Conservation (phyloP, 2,888 invertebrate species). For the Ernsta delagoae region DNA sequence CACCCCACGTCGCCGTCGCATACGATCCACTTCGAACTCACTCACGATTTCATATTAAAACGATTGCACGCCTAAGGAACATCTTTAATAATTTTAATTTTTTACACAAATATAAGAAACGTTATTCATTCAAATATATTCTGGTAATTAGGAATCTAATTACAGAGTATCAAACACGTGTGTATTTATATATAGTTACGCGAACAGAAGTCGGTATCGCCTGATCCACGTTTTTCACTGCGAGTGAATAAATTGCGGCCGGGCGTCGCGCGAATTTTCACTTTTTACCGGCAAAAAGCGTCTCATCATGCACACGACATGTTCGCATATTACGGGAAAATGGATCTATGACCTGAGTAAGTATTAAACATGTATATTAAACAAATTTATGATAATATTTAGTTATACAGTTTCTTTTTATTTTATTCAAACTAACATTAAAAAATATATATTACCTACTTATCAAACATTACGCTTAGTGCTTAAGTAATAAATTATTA, state of each 20-base stretch:
- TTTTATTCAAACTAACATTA: background rate
- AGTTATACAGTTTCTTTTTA: too few relatives aligned
- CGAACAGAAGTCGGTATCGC: conserved; percentile 68
- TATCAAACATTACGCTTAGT: too few relatives aligned
- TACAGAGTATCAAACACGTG: conserved; percentile 70
- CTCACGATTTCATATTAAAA: conserved; percentile 47
- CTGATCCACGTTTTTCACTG: conserved; percentile 75
- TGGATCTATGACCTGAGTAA: conserved; percentile 68
- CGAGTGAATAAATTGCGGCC: conserved; percentile 68
- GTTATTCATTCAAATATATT: conserved; percentile 38
- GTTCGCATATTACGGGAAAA: conserved; percentile 57
- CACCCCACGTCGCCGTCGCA: conserved; percentile 57
- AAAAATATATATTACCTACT: background rate
- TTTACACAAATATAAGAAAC: conserved; percentile 36
- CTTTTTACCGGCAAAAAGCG: conserved; percentile 73
- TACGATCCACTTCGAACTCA: conserved; percentile 67
- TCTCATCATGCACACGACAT: conserved; percentile 60
- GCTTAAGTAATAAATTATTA: too few relatives aligned
- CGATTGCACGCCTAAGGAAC: conserved; percentile 28
- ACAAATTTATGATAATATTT: too few relatives aligned
- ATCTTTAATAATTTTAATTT: conserved; percentile 17
- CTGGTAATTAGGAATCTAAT: conserved; percentile 51
- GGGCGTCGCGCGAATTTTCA: conserved; percentile 73
- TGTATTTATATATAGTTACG: conserved; percentile 74
- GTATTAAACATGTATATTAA: conserved; percentile 47